Base-by-base conservation (phyloP, 2,113 vertebrate species). In the Galemys pyrenaicus region DNA sequence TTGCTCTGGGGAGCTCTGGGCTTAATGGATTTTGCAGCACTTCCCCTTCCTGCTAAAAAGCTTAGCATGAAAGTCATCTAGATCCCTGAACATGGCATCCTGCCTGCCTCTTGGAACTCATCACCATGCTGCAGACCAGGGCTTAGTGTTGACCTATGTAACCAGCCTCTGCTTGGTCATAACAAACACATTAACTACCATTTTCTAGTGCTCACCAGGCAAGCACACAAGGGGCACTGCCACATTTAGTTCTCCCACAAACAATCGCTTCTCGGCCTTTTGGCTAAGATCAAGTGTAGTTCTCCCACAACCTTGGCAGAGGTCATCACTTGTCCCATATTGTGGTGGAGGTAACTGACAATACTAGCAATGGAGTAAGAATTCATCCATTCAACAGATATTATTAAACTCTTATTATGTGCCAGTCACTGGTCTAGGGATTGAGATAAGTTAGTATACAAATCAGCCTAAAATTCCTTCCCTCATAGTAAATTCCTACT, bases 41-140 rank as follows among this genome's bases (percentile, higher is more conserved):
- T 95, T 97, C 88, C 87, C 58, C 49, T 96, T 97, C 87, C 95
- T 88, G 94, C 60, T 60, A 82, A 51, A 96, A 98, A 97, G 95
- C 87, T 97, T 96, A 94, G 73, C 89, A 94, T 92, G 68, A 95
- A 97, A 97, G 68, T 54, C 19, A 12, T 5, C 56, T 19, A 26
- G 95, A 74, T 75, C 65, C 64, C 94, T 89, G 39, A 95, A 73
- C 60, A 82, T 49, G 86, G 79, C 68, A 90, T 6, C 17, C 30
- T 60, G 44, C 49, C 90, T 89, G 58, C 26, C 78, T 39, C 35
- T 54, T 64, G 44, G 64, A 91, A 77, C 62, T 85, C 65, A 70
- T 58, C 78, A 70, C 22, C 7, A 1, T 65, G 78, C 68, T 83
- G 51, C 87, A 88, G 89, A 94, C 37, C 35, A 30, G 22, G 17